Evolutionary conservation across 1,140 invertebrate species (phyloP), one percentile per base, ranked within the genome.

Genomic region (Drosophila sechellia): DNA sequence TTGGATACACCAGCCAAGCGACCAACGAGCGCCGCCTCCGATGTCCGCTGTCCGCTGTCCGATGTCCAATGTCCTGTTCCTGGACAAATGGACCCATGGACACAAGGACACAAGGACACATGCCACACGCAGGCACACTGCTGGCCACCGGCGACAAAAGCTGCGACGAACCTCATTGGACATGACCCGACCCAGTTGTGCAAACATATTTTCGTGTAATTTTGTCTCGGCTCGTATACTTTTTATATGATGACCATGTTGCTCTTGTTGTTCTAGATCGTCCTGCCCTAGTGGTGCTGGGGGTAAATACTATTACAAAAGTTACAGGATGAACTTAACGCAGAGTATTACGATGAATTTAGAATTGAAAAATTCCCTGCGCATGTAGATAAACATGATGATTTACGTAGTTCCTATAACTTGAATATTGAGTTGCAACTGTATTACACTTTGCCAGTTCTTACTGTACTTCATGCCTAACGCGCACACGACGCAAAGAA

Each of bases 191-290:
- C 74, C 74, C 69, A 68, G 64, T 81, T 85, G 81, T 52, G 78
- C 79, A 85, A 87, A 85, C 83, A 87, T 87, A 81, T 87, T 87
- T 87, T 87, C 69, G 58, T 68, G 78, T 87, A 87, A 85, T 81
- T 85, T 81, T 87, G 78, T 78, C 78, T 85, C 78, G 64, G 69
- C 74, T 71, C 65, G 66, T 81, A 71, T 74, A 42, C 69, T 70
- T 63, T 83, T 68, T 80, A 53, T 74, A 59, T 77, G 60, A 37
- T 84, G 71, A 54, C 70, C 64, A 57, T 63, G 63, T 72, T 65
- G 59, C 31, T 25, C 57, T 71, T 66, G 52, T 56, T 77, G 63
- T 65, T 69, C 54, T 20, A 54, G 56, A 27, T 35, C 20, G 37
- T 48, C 40, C 34, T 46, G 49, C 25, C 13, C 25, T 39, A 34